phyloP scores from a whole-genome alignment of 2,888 invertebrate genomes.

The Prosopocoilus inquinatus region DNA sequence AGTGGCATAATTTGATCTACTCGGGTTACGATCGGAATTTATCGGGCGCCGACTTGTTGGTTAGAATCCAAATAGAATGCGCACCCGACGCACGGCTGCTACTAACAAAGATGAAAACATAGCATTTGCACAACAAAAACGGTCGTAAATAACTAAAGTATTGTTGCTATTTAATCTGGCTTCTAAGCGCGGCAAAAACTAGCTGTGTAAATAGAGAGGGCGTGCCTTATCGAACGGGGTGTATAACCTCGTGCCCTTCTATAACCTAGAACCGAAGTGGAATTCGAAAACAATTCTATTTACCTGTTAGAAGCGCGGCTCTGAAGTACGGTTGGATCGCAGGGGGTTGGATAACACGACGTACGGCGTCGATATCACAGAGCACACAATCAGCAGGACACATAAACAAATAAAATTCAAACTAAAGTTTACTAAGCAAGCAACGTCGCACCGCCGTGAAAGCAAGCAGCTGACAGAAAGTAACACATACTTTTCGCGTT shows the following conservation, averaged over 20 bases:
- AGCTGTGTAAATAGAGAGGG: conserved; percentile 29
- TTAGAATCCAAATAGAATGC: conserved; percentile 18
- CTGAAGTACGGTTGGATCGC: conserved; percentile 17
- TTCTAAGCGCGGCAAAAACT: neutral
- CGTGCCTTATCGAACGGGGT: conserved; percentile 42
- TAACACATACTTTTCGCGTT: conserved; percentile 41
- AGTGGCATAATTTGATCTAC: neutral
- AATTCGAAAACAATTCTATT: conserved; percentile 27
- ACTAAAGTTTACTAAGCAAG: conserved; percentile 52
- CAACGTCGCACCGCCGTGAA: conserved; percentile 63
- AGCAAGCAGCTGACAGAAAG: conserved; percentile 67
- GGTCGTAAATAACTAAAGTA: conserved; percentile 8
- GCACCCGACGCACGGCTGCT: conserved; percentile 14
- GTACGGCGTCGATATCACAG: conserved; percentile 25
- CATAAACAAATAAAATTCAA: conserved; percentile 51
- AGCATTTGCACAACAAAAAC: conserved; percentile 8
- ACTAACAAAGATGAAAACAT: conserved; percentile 26
- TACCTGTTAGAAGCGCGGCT: conserved; percentile 18
- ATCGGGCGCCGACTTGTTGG: conserved; percentile 10
- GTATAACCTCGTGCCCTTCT: conserved; percentile 47
- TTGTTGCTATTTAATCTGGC: neutral
- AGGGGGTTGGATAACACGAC: conserved; percentile 35
- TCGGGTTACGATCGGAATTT: conserved; percentile 9
- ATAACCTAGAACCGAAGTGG: conserved; percentile 42
- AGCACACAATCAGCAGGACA: conserved; percentile 49